phyloP scores from a whole-genome alignment of 2,113 vertebrate species.

The Chaetodon auriga region DNA sequence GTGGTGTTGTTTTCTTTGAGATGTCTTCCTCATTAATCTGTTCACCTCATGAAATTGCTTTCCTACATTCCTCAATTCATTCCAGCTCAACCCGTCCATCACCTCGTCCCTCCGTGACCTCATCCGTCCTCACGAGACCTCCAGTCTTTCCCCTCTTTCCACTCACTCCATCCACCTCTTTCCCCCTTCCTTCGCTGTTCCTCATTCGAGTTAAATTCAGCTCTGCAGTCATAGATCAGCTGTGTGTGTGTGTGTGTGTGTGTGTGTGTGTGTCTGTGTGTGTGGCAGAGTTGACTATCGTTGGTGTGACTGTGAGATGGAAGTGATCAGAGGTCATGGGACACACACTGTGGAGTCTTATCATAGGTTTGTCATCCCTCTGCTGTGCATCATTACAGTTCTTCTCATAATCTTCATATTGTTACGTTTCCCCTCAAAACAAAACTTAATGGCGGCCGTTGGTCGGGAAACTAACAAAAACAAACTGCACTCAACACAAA shows the following conservation, averaged over 20 bases:
- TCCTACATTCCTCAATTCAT: not conserved
- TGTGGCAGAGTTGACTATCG: slow-evolving; percentile 1
- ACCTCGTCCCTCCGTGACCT: not conserved
- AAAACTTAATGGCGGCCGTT: too few species aligned
- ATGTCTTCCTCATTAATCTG: not conserved
- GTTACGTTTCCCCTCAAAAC: too few species aligned
- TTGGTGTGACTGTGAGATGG: not conserved
- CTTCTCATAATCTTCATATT: too few species aligned
- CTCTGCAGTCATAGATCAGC: not conserved
- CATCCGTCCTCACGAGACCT: not conserved
- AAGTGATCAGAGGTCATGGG: not conserved
- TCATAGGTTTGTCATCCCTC: not conserved
- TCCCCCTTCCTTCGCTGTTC: not conserved
- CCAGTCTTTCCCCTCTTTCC: not conserved
- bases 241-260: not conserved
- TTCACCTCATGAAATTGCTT: not conserved
- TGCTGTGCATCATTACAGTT: too few species aligned
- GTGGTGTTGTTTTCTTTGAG: not conserved
- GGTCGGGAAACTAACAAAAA: too few species aligned
- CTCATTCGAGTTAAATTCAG: not conserved
- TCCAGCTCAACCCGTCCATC: not conserved
- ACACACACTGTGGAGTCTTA: not conserved
- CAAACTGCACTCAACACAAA: too few species aligned
- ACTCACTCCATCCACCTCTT: too few species aligned
- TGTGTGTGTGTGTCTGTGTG: too few species aligned